These are phyloP conservation scores for Marmota monax DNA, from an alignment of 2,113 vertebrate genomes.

Conservation along the genomic window DNA sequence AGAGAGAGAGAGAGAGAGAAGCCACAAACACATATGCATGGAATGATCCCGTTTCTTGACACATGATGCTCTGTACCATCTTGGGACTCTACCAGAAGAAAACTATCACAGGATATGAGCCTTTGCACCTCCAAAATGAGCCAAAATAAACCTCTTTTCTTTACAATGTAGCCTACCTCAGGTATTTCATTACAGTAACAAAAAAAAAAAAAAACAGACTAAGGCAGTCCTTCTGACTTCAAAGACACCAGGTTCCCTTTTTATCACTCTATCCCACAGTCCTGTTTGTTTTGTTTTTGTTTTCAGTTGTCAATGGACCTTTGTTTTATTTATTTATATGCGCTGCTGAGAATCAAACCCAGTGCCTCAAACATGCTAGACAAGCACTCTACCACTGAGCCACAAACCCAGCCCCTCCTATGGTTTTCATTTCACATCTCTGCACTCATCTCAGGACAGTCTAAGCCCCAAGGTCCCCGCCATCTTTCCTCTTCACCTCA, in stretches of 20 bases:
- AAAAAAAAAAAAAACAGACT: neutral
- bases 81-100: neutral
- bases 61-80: neutral
- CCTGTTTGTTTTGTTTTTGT: no score
- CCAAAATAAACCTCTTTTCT: neutral
- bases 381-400: no score
- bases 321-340: no score
- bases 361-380: no score
- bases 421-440: neutral
- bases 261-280: neutral
- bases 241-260: conserved; percentile 10
- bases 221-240: conserved; percentile 7
- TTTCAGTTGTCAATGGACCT: no score
- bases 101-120: neutral
- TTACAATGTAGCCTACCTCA: neutral
- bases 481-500: neutral
- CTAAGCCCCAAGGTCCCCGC: neutral
- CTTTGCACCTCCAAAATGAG: neutral
- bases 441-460: neutral
- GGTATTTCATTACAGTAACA: neutral
- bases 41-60: neutral
- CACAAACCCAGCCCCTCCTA: neutral
- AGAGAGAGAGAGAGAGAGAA: neutral
- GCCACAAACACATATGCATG: neutral
- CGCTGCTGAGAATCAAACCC: no score